Evolutionary conservation across 1,140 invertebrate genomes (phyloP), one percentile per base, ranked within the genome.

Genomic region (Chionoecetes opilio): DNA sequence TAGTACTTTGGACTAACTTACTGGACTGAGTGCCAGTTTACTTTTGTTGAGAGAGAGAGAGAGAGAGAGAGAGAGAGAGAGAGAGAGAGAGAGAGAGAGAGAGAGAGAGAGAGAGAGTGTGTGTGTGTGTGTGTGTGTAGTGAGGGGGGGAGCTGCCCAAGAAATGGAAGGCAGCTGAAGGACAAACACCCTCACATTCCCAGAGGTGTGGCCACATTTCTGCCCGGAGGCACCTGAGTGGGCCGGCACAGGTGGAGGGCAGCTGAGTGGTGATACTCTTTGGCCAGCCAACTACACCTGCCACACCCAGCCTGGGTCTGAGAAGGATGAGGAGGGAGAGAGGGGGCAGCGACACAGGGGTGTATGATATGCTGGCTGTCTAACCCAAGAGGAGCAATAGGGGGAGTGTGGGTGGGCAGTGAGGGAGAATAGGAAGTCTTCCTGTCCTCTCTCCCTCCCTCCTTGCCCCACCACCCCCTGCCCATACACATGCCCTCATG

Each of bases 351-450:
- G 85, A 91, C 29, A 86, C 85, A 85, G 37, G 75, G 46, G 46
- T 82, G 63, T 92, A 95, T 95, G 94, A 95, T 95, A 95, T 95
- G 94, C 90, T 95, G 35, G 84, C 94, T 88, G 85, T 95, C 94
- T 95, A 92, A 87, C 53, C 84, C 75, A 87, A 38, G 94, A 95
- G 32, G 87, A 88, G 90, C 84, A 95, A 38, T n/a, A n/a, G n/a
- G n/a, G 82, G 38, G 92, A 34, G 37, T 87, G 90, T 86, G 94
- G 87, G 89, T 29, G 46, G 41, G 41, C 90, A 90, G 75, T 32
- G 89, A 85, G 46, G 35, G 41, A 37, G 63, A 26, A 41, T 84
- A 75, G 46, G 38, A 53, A 14, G 46, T 53, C 46, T 53, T 53
- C 46, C 46, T 53, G 46, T 35, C 82, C 91, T 92, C 32, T 35